Percentiles rank a stretch among this genome's conserved stretches.
phyloP scores from a whole-genome alignment of 2,888 invertebrate species.

The Tipula lateralis region DNA sequence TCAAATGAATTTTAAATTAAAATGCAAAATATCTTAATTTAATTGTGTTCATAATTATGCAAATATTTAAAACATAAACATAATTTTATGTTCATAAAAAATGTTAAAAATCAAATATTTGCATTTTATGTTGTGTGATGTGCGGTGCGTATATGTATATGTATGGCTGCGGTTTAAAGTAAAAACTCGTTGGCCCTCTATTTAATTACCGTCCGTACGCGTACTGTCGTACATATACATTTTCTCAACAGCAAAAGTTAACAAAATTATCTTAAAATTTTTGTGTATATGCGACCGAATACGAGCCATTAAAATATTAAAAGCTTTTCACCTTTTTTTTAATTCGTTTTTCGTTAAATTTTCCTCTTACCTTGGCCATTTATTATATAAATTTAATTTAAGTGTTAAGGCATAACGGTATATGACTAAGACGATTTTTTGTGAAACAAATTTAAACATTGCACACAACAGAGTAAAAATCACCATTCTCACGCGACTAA shows the following conservation, averaged over 20 bases:
- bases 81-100: background rate
- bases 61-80: background rate
- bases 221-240: too few species aligned
- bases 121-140: background rate
- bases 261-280: background rate
- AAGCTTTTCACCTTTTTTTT: background rate
- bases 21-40: background rate
- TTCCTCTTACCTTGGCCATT: background rate
- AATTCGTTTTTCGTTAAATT: background rate
- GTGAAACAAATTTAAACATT: background rate
- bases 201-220: background rate
- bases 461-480: background rate
- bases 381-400: slow-evolving; percentile 7
- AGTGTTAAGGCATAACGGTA: background rate
- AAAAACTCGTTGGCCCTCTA: background rate
- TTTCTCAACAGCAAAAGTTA: background rate
- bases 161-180: background rate
- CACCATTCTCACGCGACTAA: background rate
- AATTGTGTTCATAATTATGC: background rate
- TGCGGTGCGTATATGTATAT: background rate
- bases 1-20: background rate
- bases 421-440: background rate
- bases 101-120: background rate
- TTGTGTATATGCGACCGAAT: background rate
- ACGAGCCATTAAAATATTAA: background rate